phyloP scores from a whole-genome alignment of 2,888 invertebrate genomes.

The Stenchaetothrips biformis region DNA sequence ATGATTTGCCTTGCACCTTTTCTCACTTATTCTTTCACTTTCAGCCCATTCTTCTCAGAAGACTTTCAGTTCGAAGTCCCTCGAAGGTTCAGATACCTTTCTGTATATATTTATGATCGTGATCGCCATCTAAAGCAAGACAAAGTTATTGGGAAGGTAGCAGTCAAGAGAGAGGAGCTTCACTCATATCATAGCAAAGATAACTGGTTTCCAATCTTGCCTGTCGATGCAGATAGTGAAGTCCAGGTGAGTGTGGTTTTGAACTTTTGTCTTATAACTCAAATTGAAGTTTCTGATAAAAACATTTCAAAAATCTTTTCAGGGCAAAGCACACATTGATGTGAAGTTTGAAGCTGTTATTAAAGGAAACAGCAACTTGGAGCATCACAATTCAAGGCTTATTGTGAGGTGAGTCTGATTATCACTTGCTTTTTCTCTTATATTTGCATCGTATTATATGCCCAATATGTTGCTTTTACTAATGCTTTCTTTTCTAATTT shows the following conservation, averaged over 20 bases:
- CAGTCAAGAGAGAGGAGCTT: constrained; percentile 81
- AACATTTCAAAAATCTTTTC: constrained; percentile 29
- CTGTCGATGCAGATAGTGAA: constrained; percentile 84
- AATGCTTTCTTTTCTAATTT: constrained; percentile 42
- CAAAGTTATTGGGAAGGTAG: constrained; percentile 78
- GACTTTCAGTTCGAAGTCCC: constrained; percentile 92
- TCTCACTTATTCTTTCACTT: constrained; percentile 42
- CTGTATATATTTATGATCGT: constrained; percentile 82
- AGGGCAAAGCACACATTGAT: constrained; percentile 75
- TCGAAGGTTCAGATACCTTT: constrained; percentile 79
- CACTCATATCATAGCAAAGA: constrained; percentile 85
- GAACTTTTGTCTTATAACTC: not conserved
- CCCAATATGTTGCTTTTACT: not conserved
- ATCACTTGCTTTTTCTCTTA: not conserved
- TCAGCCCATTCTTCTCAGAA: constrained; percentile 85
- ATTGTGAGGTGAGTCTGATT: constrained; percentile 46
- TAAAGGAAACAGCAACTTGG: constrained; percentile 50
- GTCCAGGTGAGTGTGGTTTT: constrained; percentile 58
- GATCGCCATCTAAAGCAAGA: constrained; percentile 80
- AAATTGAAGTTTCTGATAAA: not conserved
- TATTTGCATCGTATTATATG: not conserved
- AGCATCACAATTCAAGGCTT: constrained; percentile 45
- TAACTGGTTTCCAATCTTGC: constrained; percentile 83
- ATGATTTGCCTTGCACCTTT: constrained; percentile 30
- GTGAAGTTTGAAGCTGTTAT: constrained; percentile 62